A percentile compares a stretch with the other conserved stretches of the same genome.
Evolutionary conservation across 1,140 invertebrate genomes (phyloP).

Genomic region (Euura lappo): DNA sequence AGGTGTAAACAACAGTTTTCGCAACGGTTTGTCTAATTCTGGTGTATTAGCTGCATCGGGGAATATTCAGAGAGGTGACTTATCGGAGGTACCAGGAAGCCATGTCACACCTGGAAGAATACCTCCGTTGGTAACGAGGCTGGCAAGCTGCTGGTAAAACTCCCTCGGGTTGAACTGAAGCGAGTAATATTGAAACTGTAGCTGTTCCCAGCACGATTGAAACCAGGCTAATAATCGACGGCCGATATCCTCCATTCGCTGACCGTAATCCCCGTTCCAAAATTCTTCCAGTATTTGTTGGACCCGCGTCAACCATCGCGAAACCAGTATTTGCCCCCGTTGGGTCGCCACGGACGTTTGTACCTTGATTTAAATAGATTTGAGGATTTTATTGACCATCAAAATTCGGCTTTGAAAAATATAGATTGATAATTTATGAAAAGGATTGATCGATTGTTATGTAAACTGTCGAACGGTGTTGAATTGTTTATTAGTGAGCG

Average conservation of each 20-base stretch:
- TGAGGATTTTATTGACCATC: too few relatives aligned
- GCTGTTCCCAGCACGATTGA: constrained; percentile 42
- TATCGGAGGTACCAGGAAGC: too few relatives aligned
- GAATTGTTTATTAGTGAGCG: background rate
- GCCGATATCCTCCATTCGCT: constrained; percentile 48
- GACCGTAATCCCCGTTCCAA: constrained; percentile 45
- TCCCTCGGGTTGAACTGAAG: constrained; percentile 44
- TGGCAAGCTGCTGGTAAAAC: constrained; percentile 44
- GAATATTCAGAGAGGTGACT: too few relatives aligned
- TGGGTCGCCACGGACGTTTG: constrained; percentile 47
- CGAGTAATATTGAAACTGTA: constrained; percentile 42
- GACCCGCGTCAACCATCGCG: constrained; percentile 42
- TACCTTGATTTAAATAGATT: constrained; percentile 39
- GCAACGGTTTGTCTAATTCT: too few relatives aligned
- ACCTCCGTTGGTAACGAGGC: constrained; percentile 40
- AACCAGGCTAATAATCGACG: constrained; percentile 40
- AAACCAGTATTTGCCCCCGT: constrained; percentile 52
- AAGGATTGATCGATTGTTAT: constrained; percentile 7
- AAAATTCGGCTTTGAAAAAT: constrained; percentile 8
- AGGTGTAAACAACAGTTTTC: too few relatives aligned
- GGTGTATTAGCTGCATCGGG: too few relatives aligned
- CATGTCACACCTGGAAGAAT: constrained; percentile 16
- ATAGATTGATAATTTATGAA: background rate
- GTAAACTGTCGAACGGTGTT: background rate
- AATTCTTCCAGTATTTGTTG: constrained; percentile 45